A percentile compares a stretch with the other conserved stretches of the same genome.
phyloP scores from a whole-genome alignment of 2,888 invertebrate species.

The Odontothrips loti region DNA sequence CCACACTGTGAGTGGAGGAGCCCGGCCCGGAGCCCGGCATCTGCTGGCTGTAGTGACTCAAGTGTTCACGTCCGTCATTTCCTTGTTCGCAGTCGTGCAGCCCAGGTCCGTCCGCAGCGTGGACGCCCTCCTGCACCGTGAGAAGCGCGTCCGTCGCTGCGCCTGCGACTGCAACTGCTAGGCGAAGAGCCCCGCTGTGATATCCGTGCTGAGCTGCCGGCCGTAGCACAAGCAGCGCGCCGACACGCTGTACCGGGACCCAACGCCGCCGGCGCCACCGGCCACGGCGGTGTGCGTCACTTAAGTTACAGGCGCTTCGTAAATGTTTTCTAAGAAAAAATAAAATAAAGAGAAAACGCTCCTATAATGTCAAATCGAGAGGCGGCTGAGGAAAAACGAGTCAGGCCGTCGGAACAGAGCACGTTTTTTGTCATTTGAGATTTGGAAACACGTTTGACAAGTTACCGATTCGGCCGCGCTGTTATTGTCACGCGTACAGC shows the following conservation, averaged over 20 bases:
- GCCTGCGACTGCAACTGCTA: constrained; percentile 69
- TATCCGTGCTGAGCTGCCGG: too few species aligned
- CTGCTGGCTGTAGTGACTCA: too few species aligned
- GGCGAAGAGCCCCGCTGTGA: constrained; percentile 37
- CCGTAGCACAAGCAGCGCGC: too few species aligned
- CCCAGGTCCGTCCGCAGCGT: constrained; percentile 70
- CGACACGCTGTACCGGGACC: too few species aligned
- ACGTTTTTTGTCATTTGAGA: neutral
- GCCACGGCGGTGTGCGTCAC: too few species aligned
- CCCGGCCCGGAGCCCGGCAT: too few species aligned
- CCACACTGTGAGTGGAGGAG: constrained; percentile 45
- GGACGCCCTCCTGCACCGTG: constrained; percentile 52
- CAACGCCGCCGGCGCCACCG: too few species aligned
- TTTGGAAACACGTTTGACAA: neutral
- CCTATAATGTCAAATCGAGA: neutral
- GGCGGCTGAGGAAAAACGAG: neutral
- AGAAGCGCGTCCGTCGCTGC: constrained; percentile 69
- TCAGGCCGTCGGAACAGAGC: neutral
- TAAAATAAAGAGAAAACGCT: neutral
- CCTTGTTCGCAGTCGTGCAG: constrained; percentile 63
- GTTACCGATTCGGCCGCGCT: neutral
- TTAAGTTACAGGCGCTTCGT: neutral
- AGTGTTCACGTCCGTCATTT: constrained; percentile 1
- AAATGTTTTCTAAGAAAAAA: neutral
- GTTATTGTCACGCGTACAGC: neutral